Percentiles rank a stretch among this genome's conserved stretches.
Conservation (phyloP, 2,113 vertebrate genomes). For the Platichthys stellatus region DNA sequence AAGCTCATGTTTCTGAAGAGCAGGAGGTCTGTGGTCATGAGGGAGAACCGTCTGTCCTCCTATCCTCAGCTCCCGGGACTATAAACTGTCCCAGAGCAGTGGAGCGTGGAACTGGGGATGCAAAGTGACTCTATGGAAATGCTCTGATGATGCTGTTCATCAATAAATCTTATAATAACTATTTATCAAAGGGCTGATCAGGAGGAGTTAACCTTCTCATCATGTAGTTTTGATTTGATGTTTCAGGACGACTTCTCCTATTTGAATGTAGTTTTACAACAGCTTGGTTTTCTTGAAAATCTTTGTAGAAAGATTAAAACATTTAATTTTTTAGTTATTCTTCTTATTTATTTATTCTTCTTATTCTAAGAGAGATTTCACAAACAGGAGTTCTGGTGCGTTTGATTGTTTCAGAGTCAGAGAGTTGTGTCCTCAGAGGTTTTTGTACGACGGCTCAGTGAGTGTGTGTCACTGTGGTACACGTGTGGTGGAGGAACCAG, state of each 20-base stretch:
- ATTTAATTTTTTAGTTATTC: neutral
- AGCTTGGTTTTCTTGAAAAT: neutral
- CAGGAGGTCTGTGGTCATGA: conserved; percentile 34
- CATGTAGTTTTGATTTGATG: neutral
- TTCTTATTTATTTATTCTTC: neutral
- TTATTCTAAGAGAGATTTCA: neutral
- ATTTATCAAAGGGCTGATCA: neutral
- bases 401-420: neutral
- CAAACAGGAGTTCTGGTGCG: neutral
- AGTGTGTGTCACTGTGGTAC: too few species aligned
- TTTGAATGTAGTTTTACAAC: neutral
- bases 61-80: conserved; percentile 41
- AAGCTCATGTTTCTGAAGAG: conserved; percentile 27
- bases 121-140: conserved; percentile 27
- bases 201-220: neutral
- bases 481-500: too few species aligned
- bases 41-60: conserved; percentile 53
- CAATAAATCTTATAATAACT: neutral
- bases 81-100: conserved; percentile 53
- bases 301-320: too few species aligned
- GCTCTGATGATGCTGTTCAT: neutral
- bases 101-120: conserved; percentile 51
- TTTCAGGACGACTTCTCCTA: neutral
- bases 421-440: too few species aligned
- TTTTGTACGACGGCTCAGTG: too few species aligned